Percentiles rank a stretch among this genome's conserved stretches.
Conservation (phyloP, 2,113 vertebrate genomes). For the Peucedramus taeniatus region DNA sequence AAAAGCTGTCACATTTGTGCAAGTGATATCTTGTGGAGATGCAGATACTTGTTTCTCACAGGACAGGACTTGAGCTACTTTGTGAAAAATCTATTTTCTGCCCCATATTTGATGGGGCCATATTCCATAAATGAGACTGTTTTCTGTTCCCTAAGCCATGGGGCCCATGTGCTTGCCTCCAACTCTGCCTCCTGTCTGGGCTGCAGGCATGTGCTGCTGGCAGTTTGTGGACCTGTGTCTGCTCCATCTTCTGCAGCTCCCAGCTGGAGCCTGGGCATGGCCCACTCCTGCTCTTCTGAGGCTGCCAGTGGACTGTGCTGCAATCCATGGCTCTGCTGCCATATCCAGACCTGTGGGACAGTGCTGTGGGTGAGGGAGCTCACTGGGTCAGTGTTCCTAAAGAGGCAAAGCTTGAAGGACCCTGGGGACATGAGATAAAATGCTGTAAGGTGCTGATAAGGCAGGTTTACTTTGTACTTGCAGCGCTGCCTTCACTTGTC, state of each 20-base stretch:
- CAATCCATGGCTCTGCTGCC: background rate
- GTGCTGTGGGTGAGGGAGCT: background rate
- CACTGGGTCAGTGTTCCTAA: background rate
- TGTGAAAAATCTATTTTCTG: background rate
- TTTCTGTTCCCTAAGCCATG: fast-evolving
- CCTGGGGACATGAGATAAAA: background rate
- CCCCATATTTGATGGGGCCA: fast-evolving
- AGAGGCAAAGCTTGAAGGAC: background rate
- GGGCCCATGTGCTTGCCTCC: fast-evolving
- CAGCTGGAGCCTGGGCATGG: background rate
- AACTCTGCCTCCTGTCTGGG: background rate
- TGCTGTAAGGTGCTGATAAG: background rate
- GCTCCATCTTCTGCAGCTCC: background rate
- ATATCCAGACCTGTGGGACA: background rate
- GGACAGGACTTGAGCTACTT: background rate
- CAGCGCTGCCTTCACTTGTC: fast-evolving
- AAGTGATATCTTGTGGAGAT: background rate
- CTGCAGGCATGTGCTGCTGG: background rate
- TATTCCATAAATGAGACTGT: background rate
- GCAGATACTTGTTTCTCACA: background rate
- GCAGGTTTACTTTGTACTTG: background rate
- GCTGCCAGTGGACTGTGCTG: fast-evolving
- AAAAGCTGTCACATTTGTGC: background rate
- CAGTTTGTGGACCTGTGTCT: background rate
- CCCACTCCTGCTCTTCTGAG: background rate